These are phyloP conservation scores for Taeniopygia guttata DNA, from an alignment of 2,797 vertebrate genomes.

Conservation along the genomic window DNA sequence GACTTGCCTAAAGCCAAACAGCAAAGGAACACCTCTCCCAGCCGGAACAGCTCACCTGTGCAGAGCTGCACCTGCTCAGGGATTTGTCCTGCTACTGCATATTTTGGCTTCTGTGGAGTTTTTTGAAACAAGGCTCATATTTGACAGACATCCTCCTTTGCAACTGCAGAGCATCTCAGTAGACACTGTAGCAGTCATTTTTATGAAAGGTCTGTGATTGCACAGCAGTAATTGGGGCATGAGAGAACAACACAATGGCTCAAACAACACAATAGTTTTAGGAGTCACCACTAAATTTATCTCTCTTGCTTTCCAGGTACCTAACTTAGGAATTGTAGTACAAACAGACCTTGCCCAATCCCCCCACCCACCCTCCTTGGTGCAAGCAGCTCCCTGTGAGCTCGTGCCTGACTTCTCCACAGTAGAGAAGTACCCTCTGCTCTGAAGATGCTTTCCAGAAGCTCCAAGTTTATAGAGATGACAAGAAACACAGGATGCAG, in stretches of 20 bases:
- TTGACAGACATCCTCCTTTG: not conserved
- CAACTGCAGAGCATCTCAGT: not conserved
- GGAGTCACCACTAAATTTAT: not conserved
- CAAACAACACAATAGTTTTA: not conserved
- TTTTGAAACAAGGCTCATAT: not conserved
- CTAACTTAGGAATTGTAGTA: not conserved
- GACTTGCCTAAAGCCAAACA: constrained; percentile 13
- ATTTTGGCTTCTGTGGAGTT: not conserved
- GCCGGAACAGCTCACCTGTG: not conserved
- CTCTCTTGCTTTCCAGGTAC: not conserved
- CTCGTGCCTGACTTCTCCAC: accelerated
- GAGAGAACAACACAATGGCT: not conserved
- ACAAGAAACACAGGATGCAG: constrained; percentile 32
- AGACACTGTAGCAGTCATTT: not conserved
- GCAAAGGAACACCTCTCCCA: not conserved
- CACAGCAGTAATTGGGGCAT: not conserved
- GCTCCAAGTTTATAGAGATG: not conserved
- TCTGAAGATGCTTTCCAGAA: not conserved
- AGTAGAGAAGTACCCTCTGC: not conserved
- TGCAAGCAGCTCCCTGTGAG: not conserved
- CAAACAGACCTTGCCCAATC: not conserved
- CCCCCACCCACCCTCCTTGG: not conserved
- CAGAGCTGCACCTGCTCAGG: not conserved
- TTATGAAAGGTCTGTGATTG: not conserved
- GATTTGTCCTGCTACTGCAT: not conserved